Conservation (phyloP, 2,797 vertebrate genomes). For the Cephalopachus bancanus region DNA sequence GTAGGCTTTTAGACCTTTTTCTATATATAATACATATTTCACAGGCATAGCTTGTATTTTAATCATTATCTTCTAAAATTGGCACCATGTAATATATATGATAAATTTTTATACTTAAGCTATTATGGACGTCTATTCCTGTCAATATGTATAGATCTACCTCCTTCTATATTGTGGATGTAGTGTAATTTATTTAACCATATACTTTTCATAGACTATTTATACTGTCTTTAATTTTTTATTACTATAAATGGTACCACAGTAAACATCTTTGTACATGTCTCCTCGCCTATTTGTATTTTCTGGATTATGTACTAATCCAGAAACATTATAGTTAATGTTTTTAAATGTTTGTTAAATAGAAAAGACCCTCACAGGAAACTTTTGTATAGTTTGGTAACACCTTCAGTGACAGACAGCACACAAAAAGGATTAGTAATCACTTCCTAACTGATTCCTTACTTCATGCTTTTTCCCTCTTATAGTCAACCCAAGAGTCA, state of each 20-base stretch:
- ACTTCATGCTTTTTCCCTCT: neutral
- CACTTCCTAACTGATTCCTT: neutral
- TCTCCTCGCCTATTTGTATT: neutral
- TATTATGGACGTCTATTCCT: neutral
- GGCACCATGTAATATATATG: neutral
- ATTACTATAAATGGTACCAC: neutral
- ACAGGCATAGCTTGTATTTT: neutral
- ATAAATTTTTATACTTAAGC: neutral
- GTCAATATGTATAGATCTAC: neutral
- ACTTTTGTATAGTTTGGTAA: too few species aligned
- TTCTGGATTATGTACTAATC: neutral
- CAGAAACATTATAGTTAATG: too few species aligned
- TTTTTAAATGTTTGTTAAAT: too few species aligned
- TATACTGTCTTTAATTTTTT: neutral
- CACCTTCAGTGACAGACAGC: too few species aligned
- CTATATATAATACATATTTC: neutral
- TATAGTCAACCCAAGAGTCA: neutral
- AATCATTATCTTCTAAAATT: conserved; percentile 40
- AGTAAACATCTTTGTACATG: neutral
- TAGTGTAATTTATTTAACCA: neutral
- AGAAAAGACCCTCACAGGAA: too few species aligned
- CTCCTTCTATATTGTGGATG: neutral
- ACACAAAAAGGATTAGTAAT: too few species aligned
- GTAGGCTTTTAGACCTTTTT: neutral
- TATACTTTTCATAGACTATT: neutral